These are phyloP conservation scores for Pelodytes ibericus DNA, from an alignment of 2,797 vertebrate genomes.

Conservation along the genomic window DNA sequence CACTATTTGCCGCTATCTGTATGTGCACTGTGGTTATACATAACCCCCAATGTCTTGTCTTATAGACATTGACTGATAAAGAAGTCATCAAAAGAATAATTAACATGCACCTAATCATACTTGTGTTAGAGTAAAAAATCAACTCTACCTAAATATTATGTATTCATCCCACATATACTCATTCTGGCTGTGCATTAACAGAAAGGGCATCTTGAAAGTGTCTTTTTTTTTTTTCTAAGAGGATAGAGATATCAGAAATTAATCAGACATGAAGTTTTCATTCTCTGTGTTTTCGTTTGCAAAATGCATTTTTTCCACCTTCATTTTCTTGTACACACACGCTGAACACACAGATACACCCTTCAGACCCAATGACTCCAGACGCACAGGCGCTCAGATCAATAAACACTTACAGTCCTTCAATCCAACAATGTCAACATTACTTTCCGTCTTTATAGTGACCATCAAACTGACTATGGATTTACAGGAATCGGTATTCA, in stretches of 20 bases:
- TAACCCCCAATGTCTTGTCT: too few relatives aligned
- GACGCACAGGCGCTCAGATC: slow-evolving; percentile 56
- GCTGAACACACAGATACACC: rapidly evolving
- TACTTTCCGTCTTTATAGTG: slow-evolving; percentile 53
- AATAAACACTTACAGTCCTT: slow-evolving; percentile 66
- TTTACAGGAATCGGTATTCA: slow-evolving; percentile 60
- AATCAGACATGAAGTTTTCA: slow-evolving; percentile 67
- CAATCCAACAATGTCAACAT: slow-evolving; percentile 63
- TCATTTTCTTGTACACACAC: background rate
- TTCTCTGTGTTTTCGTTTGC: slow-evolving; percentile 54
- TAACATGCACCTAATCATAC: too few relatives aligned
- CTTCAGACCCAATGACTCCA: slow-evolving; percentile 6
- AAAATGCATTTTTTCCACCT: background rate
- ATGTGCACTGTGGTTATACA: too few relatives aligned
- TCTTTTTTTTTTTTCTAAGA: slow-evolving; percentile 47
- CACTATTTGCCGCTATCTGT: too few relatives aligned
- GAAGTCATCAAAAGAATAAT: too few relatives aligned
- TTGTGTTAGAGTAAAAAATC: background rate
- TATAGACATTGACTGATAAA: too few relatives aligned
- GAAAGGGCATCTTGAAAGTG: slow-evolving; percentile 69
- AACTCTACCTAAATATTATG: slow-evolving; percentile 42
- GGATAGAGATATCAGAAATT: slow-evolving; percentile 61
- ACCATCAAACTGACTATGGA: slow-evolving; percentile 59
- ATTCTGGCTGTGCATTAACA: slow-evolving; percentile 60
- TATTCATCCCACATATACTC: slow-evolving; percentile 21